Conservation (phyloP, 2,797 vertebrate species). For the Alosa sapidissima region DNA sequence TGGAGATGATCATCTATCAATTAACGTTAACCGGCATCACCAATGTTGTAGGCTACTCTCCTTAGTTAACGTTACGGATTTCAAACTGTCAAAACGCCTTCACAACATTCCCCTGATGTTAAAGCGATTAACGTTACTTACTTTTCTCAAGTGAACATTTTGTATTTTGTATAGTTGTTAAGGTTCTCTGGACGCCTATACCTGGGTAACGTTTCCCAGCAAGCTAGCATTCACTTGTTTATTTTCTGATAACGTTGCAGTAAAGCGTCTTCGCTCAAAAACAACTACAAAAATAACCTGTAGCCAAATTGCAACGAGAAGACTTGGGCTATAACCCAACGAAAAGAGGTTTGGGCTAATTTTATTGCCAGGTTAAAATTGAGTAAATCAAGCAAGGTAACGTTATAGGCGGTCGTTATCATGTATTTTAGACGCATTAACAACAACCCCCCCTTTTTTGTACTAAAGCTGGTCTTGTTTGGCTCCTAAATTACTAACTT, state of each 20-base stretch:
- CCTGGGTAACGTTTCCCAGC: no score
- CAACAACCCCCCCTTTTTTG: no score
- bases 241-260: not conserved
- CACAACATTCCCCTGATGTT: not conserved
- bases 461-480: no score
- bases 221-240: not conserved
- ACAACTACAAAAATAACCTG: not conserved
- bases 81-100: not conserved
- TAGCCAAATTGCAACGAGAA: not conserved
- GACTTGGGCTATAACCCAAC: no score
- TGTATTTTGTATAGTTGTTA: no score
- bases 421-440: no score
- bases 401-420: no score
- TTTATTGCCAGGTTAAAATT: not conserved
- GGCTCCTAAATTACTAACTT: not conserved
- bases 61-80: not conserved
- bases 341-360: not conserved
- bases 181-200: no score
- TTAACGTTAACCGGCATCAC: not conserved
- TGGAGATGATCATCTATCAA: not conserved
- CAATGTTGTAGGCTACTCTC: no score
- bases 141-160: not conserved
- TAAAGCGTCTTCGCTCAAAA: not conserved
- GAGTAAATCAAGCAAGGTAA: not conserved
- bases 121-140: not conserved